Evolutionary conservation across 2,113 vertebrate genomes (phyloP).

Genomic region (human): GRCh38 chr15:92969501-92970000

Average conservation of each 20-base stretch:
- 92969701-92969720: neutral
- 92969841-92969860: no score
- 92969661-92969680: neutral
- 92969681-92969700: neutral
- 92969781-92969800: neutral
- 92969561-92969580: neutral
- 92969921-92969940: neutral
- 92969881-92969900: no score
- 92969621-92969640: conserved; percentile 9
- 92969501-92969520: neutral
- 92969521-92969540: neutral
- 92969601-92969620: neutral
- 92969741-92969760: neutral
- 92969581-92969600: neutral
- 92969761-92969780: neutral
- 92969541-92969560: neutral
- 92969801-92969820: neutral
- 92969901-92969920: neutral
- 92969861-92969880: no score
- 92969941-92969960: neutral
- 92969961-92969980: neutral
- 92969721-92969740: neutral
- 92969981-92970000: neutral
- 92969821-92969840: no score
- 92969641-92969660: neutral